Evolutionary conservation across 2,113 vertebrate genomes (phyloP), one percentile per base, ranked within the genome.

Genomic region (Saccopteryx leptura): DNA sequence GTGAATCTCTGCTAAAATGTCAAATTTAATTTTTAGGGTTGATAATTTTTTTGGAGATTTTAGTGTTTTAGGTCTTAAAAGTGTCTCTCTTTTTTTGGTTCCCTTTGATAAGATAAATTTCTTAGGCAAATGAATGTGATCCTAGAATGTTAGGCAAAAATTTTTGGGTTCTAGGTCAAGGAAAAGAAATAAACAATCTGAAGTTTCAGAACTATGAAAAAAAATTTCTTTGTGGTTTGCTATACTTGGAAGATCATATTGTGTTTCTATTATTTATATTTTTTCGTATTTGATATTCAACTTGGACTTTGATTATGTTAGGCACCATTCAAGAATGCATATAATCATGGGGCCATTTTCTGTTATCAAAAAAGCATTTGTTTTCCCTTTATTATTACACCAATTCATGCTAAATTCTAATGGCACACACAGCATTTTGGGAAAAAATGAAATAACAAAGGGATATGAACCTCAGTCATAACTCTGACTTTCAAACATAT

Each of bases 21-120:
- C 12, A 92, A 84, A 52, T 94, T 93, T 85, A 85, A 87, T 83
- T 88, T 87, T 90, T 74, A 92, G 46, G 21, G 66, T 23, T 74
- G 7, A n/a, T 80, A 24, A 65, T 28, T 52, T 31, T 58, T 39
- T 61, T 58, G n/a, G 2, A 79, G 72, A 92, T 86, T 90, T 87
- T 88, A 90, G 15, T 63, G 19, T 68, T 17, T 82, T 90, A 58
- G 19, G 8, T 1, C n/a, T 78, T 94, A 66, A 92, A 88, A 89
- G 84, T 80, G 23, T 91, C 39, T 33, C 5, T 63, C 18, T 78
- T 80, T 96, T 72, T 84, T 65, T 26, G 21, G 56, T 1, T 78
- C 6, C 1, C 52, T 72, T 68, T 83, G 56, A 28, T 84, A 31
- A 60, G 46, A 79, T 46, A 83, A 28, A 72, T 85, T 82, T 58